A percentile compares a stretch with the other conserved stretches of the same genome.
Conservation (phyloP, 1,140 invertebrate species). For the Philopotamus ludificatus region DNA sequence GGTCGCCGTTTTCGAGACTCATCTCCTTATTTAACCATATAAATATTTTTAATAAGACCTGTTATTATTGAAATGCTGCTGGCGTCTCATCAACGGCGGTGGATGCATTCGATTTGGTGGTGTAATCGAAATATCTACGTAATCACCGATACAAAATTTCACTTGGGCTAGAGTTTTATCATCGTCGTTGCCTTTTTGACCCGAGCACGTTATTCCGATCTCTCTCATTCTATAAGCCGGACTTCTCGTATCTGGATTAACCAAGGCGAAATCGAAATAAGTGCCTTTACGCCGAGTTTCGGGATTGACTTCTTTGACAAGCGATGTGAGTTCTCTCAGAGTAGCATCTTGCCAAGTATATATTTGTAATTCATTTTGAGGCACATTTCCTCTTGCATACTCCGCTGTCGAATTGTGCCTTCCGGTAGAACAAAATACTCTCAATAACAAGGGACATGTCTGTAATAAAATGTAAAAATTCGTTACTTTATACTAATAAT, state of each 20-base stretch:
- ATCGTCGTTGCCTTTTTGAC: slow-evolving; percentile 88
- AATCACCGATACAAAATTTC: slow-evolving; percentile 92
- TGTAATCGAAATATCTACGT: slow-evolving; percentile 95
- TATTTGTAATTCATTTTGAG: slow-evolving; percentile 94
- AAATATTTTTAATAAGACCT: slow-evolving; percentile 46
- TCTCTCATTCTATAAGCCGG: slow-evolving; percentile 88
- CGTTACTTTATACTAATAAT: too few relatives aligned
- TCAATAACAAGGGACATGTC: slow-evolving; percentile 92
- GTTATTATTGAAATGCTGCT: slow-evolving; percentile 59
- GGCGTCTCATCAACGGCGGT: slow-evolving; percentile 60
- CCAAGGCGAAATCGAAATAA: slow-evolving; percentile 96
- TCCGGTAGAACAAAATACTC: slow-evolving; percentile 92
- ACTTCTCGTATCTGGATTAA: slow-evolving; percentile 82
- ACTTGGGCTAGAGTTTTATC: slow-evolving; percentile 84
- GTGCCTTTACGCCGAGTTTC: slow-evolving; percentile 94
- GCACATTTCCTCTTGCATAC: slow-evolving; percentile 87
- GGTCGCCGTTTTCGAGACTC: too few relatives aligned
- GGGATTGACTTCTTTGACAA: slow-evolving; percentile 97
- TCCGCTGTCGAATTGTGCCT: slow-evolving; percentile 90
- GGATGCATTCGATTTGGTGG: slow-evolving; percentile 79
- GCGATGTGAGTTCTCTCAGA: slow-evolving; percentile 87
- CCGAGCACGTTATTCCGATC: slow-evolving; percentile 91
- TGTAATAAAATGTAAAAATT: slow-evolving; percentile 51
- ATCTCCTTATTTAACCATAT: too few relatives aligned
- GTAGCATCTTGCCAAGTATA: slow-evolving; percentile 99